Percentiles rank a stretch among this genome's conserved stretches.
These are phyloP conservation scores for Tenthredo distinguenda DNA, from an alignment of 2,888 invertebrate species.

Conservation along the genomic window DNA sequence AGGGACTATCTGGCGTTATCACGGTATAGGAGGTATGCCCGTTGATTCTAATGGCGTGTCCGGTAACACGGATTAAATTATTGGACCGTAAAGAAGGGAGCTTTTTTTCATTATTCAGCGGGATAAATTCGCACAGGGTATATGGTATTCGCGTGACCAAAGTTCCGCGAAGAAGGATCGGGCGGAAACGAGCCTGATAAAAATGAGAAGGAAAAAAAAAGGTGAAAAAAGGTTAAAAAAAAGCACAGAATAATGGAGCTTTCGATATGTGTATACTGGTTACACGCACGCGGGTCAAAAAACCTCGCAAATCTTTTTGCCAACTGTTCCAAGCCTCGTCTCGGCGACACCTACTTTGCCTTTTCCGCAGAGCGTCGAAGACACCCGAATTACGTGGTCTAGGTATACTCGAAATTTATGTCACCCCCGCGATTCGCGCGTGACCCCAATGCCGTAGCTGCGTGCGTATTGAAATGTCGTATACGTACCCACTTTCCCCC, in stretches of 20 bases:
- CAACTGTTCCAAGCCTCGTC: not conserved
- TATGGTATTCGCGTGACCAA: not conserved
- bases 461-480: too few species aligned
- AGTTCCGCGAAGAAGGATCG: not conserved
- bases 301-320: not conserved
- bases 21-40: slow-evolving; percentile 55
- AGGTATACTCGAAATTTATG: slow-evolving; percentile 28
- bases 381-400: not conserved
- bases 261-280: not conserved
- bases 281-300: slow-evolving; percentile 16
- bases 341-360: not conserved
- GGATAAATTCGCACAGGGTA: not conserved
- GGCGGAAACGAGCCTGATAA: slow-evolving; percentile 24
- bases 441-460: not conserved
- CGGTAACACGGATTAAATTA: slow-evolving; percentile 60
- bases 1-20: slow-evolving; percentile 12
- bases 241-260: not conserved
- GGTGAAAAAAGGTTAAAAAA: not conserved
- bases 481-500: not conserved
- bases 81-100: slow-evolving; percentile 42
- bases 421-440: not conserved
- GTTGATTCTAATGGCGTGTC: slow-evolving; percentile 72
- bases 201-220: slow-evolving; percentile 31
- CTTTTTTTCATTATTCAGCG: slow-evolving; percentile 36
- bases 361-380: not conserved